Base-by-base conservation (phyloP, 2,888 invertebrate genomes). In the Yponomeuta evonymella region DNA sequence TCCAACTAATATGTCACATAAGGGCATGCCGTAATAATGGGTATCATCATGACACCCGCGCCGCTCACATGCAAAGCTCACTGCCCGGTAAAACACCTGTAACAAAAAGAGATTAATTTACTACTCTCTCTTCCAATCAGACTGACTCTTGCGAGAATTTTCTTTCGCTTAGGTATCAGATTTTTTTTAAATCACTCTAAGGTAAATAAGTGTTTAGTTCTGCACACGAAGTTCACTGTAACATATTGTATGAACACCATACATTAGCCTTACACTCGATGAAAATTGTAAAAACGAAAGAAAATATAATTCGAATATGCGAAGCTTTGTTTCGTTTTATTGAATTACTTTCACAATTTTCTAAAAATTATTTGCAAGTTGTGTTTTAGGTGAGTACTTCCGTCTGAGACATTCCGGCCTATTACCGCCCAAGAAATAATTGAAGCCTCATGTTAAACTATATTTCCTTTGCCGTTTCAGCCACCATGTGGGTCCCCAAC, bases 401-500 rank as follows among this genome's bases (percentile, higher is more conserved):
- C 43, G 43, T 43, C 8, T 43, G 43, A 43, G 9, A 43, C 3
- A 43, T 43, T 8, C 43, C 9, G 43, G 43, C 43, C 8, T 43
- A 5, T 8, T 43, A 8, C 43, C 9, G 43, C 43, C 33, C 43
- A 43, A 43, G 43, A 43, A 43, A 43, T 43, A 43, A 8, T 10
- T 64, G 10, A 23, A 64, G 2, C 23, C 10, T 29, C 29, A 29
- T 23, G 10, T 23, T 64, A 5, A 64, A 23, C 30, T 10, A 23
- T 23, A 64, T 23, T 64, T 51, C 67, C 11, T 58, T 51, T 70
- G 10, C 30, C 23, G 65, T 74, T 73, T 72, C 74, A 79, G 75
- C n/a, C 51, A 80, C 76, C 76, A 90, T 89, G 86, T 90, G 90
- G 88, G 76, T 87, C 58, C 88, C 93, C 43, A 91, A 90, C 70